Base-by-base conservation (phyloP, 2,797 vertebrate genomes). In the Enteromius unitaeniatus region DNA sequence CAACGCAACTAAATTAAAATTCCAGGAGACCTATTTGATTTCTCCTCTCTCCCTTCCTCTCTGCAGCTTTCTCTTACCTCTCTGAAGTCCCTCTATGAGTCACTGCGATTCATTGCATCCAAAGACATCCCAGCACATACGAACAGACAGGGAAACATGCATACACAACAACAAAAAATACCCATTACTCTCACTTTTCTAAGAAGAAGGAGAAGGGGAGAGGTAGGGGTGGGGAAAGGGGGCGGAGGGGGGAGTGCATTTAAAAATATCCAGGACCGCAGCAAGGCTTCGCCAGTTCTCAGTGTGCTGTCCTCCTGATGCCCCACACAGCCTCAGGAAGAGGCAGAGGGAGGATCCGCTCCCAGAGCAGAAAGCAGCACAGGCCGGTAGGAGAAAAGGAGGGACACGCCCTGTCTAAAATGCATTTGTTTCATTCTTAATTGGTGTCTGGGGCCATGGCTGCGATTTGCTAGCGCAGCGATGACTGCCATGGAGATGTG, bases 351-450 rank as follows among this genome's bases (percentile, higher is more conserved):
- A 87, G 88, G 91, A 90, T 87, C 84, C 85, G 55, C 86, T 88
- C 85, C 85, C 89, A 80, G 78, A 91, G 83, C 88, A 86, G 90
- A 85, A 78, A 77, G 62, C 87, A 84, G 88, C 15, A 49, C 11
- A 84, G 65, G 89, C 72, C 91, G 91, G 93, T 88, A 88, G 67
- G 45, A 83, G 88, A 87, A 75, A 89, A 86, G 90, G 88, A 92
- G 91, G 89, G 92, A 91, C 89, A 60, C 91, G 88, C 91, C 91
- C 91, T 91, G 92, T 92, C 93, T 94, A 93, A 93, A 93, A 94
- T 90, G 92, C 95, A 91, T 95, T 95, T 94, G 93, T 94, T 95
- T 95, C 94, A 91, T 92, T 95, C 94, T 94, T 95, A 95, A 95
- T 95, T 96, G 94, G 94, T 91, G 93, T 94, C 94, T 94, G 90